Evolutionary conservation across 2,113 vertebrate genomes (phyloP).

Genomic region (Hippocampus zosterae): DNA sequence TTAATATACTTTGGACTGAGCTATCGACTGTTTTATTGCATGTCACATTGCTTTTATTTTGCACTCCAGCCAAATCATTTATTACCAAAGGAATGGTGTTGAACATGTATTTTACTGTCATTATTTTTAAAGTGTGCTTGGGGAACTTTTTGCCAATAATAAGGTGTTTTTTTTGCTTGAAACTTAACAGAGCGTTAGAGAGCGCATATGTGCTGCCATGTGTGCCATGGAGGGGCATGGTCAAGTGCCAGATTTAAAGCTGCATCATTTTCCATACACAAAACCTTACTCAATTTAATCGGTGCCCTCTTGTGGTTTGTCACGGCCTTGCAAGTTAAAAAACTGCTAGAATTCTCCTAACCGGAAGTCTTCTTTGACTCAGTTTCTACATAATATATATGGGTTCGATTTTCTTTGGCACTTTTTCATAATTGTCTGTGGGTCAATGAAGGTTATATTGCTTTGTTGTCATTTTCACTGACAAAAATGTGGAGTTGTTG

Average conservation of each 20-base stretch:
- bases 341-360: conserved; percentile 33
- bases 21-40: conserved; percentile 57
- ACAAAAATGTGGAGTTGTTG: conserved; percentile 40
- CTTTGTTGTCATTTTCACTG: conserved; percentile 57
- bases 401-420: conserved; percentile 39
- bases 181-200: conserved; percentile 27
- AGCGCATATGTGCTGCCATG: conserved; percentile 50
- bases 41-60: conserved; percentile 56
- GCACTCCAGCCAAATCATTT: conserved; percentile 72
- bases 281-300: conserved; percentile 27
- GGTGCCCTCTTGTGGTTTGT: conserved; percentile 57
- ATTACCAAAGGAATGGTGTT: conserved; percentile 69
- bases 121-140: conserved; percentile 42
- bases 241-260: conserved; percentile 49
- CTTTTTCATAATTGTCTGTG: conserved; percentile 20
- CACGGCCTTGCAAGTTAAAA: conserved; percentile 42
- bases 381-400: conserved; percentile 22
- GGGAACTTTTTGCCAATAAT: conserved; percentile 48
- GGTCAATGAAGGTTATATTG: conserved; percentile 24
- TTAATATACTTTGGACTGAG: conserved; percentile 23
- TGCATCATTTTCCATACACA: conserved; percentile 35
- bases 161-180: conserved; percentile 9
- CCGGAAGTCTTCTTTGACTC: conserved; percentile 18
- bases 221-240: conserved; percentile 42
- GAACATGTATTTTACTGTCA: conserved; percentile 33